phyloP scores from a whole-genome alignment of 2,797 vertebrate species.

The Kryptopterus vitreolus region DNA sequence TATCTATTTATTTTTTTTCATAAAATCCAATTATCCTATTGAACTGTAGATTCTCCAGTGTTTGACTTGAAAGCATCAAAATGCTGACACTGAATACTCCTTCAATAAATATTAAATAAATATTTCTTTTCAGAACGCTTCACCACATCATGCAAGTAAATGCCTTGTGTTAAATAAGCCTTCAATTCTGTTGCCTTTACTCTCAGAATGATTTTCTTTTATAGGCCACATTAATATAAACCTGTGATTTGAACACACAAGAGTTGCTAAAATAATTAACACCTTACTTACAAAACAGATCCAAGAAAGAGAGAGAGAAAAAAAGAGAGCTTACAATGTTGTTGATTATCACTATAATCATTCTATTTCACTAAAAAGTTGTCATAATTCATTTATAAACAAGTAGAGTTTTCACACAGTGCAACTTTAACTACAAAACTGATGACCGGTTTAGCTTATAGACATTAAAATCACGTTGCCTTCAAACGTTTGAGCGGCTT shows the following conservation, averaged over 20 bases:
- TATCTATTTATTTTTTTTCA: no score
- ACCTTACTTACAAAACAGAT: background rate
- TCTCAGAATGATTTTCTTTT: background rate
- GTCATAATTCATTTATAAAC: background rate
- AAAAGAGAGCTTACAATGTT: background rate
- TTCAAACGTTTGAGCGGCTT: background rate
- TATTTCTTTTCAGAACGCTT: background rate
- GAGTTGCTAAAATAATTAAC: background rate
- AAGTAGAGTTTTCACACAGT: background rate
- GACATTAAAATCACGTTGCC: background rate
- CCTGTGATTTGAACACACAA: no score
- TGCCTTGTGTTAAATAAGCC: background rate
- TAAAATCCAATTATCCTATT: no score
- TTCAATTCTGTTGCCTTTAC: background rate
- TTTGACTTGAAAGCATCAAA: background rate
- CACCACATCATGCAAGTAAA: background rate
- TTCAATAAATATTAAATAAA: background rate
- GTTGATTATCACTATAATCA: background rate
- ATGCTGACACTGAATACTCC: background rate
- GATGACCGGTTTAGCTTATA: background rate
- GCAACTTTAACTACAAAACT: background rate
- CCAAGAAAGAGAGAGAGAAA: background rate
- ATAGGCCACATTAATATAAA: no score
- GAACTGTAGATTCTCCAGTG: background rate
- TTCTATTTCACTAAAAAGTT: background rate